A percentile compares a stretch with the other conserved stretches of the same genome.
Conservation (phyloP, 2,113 vertebrate genomes). For the Australoheros scitulus region DNA sequence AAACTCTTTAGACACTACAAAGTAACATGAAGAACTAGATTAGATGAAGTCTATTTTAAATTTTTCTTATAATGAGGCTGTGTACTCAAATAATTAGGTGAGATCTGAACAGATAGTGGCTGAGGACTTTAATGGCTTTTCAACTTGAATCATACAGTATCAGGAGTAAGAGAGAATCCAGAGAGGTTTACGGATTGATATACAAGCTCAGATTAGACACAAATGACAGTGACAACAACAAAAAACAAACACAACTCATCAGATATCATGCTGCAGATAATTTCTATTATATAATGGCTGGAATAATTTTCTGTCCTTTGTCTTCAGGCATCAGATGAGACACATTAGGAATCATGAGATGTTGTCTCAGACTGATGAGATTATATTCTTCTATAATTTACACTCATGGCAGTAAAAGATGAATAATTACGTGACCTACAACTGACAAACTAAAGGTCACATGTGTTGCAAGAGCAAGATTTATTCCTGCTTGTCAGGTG, state of each 20-base stretch:
- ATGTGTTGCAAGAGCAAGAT: no score
- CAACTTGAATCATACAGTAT: not conserved
- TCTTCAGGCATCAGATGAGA: no score
- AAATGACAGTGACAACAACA: not conserved
- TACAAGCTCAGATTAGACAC: constrained; percentile 1
- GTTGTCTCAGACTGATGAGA: no score
- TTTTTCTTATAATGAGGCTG: not conserved
- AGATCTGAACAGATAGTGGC: not conserved
- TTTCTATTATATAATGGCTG: not conserved
- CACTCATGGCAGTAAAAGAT: no score
- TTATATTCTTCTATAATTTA: no score
- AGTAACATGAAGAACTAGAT: not conserved
- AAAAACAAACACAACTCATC: not conserved
- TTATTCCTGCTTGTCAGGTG: no score
- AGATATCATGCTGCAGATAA: not conserved
- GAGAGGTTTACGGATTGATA: constrained; percentile 6
- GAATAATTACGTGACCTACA: no score
- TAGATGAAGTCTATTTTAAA: not conserved
- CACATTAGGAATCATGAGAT: no score
- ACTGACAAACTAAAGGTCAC: no score
- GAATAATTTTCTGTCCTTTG: no score
- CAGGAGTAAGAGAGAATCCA: not conserved
- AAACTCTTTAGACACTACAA: not conserved
- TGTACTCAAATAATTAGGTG: not conserved
- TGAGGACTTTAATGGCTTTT: not conserved